Base-by-base conservation (phyloP, 92 coral and sea anemone species). In the Meandrina meandrites region DNA sequence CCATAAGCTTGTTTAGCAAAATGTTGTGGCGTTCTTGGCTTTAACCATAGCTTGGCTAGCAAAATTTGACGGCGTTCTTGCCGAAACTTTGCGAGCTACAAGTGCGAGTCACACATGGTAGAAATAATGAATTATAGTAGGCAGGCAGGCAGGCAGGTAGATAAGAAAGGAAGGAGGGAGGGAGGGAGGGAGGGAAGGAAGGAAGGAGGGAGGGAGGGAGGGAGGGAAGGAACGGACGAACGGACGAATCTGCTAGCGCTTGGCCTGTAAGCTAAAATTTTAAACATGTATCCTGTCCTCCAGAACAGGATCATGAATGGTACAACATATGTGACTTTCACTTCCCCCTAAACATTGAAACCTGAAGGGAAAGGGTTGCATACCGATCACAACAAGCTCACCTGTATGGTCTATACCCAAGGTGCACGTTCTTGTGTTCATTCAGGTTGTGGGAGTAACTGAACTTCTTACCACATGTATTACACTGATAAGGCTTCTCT, bases 361-460 rank as follows among this genome's bases (percentile, higher is more conserved):
- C 3, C 28, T n/a, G 17, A 64, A 10, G 17, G 35, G 35, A 66
- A 27, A 66, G 14, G 27, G 32, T 66, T 8, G 48, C 48, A 45
- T 45, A 45, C 48, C 48, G 48, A 45, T 45, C 48, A 45, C 48
- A 45, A 45, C 40, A 8, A n/a, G 35, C 58, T 34, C 62, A 88
- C 96, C 94, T 86, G 92, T 93, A 82, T 1, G 96, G 94, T 50
- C 90, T 89, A 4, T 76, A 79, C 24, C 94, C 96, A 31, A 90
- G 88, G 85, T 90, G 96, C 2, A 90, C 89, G 76, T 93, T 90
- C 53, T 80, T 91, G 84, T 90, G 96, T 84, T 93, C 96, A 27
- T 60, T 88, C 81, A 90, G 58, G 92, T 93, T 93, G 84, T 84
- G 64, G 69, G 93, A 93, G 75, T 81, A 93, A 58, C 96, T 90